A percentile compares a stretch with the other conserved stretches of the same genome.
These are phyloP conservation scores for Archaeoteleia sp. DNA, from an alignment of 2,888 invertebrate genomes.

Conservation along the genomic window DNA sequence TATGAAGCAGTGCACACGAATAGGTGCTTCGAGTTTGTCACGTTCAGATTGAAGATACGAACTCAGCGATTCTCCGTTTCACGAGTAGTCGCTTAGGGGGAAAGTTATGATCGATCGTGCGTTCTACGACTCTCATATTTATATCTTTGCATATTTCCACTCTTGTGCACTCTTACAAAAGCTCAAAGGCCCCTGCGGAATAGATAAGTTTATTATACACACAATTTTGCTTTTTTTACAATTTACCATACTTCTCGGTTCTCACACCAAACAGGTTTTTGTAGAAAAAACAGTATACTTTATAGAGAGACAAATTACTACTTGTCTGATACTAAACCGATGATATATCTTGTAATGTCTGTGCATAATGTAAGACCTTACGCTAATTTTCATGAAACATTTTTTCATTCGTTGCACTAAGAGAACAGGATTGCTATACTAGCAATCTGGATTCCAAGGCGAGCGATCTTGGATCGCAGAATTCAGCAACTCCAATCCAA, in stretches of 20 bases:
- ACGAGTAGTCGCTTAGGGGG: conserved; percentile 46
- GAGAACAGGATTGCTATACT: too few species aligned
- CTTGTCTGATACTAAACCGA: too few species aligned
- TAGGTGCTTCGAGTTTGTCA: conserved; percentile 56
- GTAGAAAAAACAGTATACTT: too few species aligned
- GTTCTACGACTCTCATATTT: conserved; percentile 50
- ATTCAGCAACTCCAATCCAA: too few species aligned
- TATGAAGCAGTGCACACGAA: conserved; percentile 60
- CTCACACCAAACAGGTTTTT: not conserved
- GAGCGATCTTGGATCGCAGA: too few species aligned
- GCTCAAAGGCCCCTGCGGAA: conserved; percentile 38
- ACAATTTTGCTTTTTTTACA: conserved; percentile 18
- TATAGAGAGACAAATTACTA: too few species aligned
- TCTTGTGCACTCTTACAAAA: conserved; percentile 44
- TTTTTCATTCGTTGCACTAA: too few species aligned
- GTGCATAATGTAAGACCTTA: too few species aligned
- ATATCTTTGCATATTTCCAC: conserved; percentile 52
- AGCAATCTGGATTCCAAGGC: too few species aligned
- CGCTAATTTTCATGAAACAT: too few species aligned
- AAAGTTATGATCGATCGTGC: conserved; percentile 54
- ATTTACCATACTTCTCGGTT: conserved; percentile 21
- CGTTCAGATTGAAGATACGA: conserved; percentile 55
- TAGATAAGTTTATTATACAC: conserved; percentile 45
- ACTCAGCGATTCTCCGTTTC: conserved; percentile 56
- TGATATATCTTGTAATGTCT: too few species aligned